Percentiles rank a stretch among this genome's conserved stretches.
Evolutionary conservation across 2,888 invertebrate species (phyloP).

Genomic region (Trissonchulus sp.): DNA sequence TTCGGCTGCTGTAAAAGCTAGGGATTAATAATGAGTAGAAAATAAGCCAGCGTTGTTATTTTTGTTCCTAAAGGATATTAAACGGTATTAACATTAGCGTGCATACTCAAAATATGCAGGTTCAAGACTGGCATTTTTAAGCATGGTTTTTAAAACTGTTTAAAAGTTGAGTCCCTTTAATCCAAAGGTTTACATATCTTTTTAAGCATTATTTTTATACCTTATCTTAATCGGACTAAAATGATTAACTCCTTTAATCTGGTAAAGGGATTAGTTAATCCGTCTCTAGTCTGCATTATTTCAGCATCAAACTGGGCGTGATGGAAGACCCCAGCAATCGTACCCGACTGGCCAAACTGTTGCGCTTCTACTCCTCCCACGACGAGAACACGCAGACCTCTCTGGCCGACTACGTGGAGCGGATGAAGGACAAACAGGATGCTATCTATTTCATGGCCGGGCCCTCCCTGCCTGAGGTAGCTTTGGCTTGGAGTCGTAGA

Average conservation of each 20-base stretch:
- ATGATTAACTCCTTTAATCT: no score
- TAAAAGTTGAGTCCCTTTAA: no score
- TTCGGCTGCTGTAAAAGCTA: background rate
- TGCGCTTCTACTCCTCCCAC: slow-evolving; percentile 76
- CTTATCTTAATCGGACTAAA: no score
- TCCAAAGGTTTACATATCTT: no score
- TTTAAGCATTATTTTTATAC: no score
- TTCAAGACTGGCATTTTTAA: no score
- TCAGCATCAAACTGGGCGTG: slow-evolving; percentile 77
- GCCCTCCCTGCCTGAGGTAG: slow-evolving; percentile 68
- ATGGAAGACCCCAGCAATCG: slow-evolving; percentile 97
- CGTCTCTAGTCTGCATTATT: slow-evolving; percentile 25
- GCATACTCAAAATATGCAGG: no score
- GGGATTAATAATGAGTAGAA: background rate
- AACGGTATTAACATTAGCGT: no score
- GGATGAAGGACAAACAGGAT: slow-evolving; percentile 91
- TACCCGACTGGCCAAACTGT: slow-evolving; percentile 84
- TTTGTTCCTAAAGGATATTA: no score
- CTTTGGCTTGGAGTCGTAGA: no score
- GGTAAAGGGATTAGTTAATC: no score
- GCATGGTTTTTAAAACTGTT: no score
- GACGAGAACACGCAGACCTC: slow-evolving; percentile 63
- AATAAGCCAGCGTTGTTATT: background rate
- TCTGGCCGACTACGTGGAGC: slow-evolving; percentile 77
- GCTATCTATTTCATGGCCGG: slow-evolving; percentile 96